These are phyloP conservation scores for Chelonia mydas DNA, from an alignment of 2,797 vertebrate species.

Conservation along the genomic window DNA sequence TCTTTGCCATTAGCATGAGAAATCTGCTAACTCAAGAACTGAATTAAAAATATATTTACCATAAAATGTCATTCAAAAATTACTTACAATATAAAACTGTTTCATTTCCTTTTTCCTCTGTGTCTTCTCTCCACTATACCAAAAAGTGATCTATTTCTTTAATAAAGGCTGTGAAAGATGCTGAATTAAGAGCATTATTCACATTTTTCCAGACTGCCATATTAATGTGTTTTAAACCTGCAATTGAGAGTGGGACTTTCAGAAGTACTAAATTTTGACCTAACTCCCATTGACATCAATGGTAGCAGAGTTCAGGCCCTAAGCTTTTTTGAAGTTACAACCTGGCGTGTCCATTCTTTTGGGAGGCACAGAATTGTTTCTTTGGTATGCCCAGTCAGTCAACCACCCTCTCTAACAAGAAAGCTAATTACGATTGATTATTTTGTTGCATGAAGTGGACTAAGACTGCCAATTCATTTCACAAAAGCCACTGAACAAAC, in stretches of 20 bases:
- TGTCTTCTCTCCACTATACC: neutral
- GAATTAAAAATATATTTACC: neutral
- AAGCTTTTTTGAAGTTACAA: neutral
- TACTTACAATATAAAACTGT: neutral
- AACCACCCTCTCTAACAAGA: fast-evolving
- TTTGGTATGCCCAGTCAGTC: neutral
- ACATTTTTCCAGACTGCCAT: neutral
- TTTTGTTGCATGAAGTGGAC: neutral
- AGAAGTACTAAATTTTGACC: neutral
- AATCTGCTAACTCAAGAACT: neutral
- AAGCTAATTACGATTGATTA: fast-evolving
- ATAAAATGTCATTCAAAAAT: neutral
- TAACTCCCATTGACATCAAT: neutral
- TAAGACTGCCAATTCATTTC: neutral
- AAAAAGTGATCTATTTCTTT: neutral
- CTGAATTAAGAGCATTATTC: neutral
- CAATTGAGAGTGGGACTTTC: neutral
- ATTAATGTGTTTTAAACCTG: neutral
- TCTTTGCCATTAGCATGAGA: neutral
- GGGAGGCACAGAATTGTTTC: fast-evolving
- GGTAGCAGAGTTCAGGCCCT: neutral
- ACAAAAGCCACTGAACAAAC: neutral
- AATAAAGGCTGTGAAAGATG: neutral
- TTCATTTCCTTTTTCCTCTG: neutral
- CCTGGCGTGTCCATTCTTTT: neutral